These are phyloP conservation scores for Tenebrio molitor DNA, from an alignment of 1,140 invertebrate genomes.

Conservation along the genomic window DNA sequence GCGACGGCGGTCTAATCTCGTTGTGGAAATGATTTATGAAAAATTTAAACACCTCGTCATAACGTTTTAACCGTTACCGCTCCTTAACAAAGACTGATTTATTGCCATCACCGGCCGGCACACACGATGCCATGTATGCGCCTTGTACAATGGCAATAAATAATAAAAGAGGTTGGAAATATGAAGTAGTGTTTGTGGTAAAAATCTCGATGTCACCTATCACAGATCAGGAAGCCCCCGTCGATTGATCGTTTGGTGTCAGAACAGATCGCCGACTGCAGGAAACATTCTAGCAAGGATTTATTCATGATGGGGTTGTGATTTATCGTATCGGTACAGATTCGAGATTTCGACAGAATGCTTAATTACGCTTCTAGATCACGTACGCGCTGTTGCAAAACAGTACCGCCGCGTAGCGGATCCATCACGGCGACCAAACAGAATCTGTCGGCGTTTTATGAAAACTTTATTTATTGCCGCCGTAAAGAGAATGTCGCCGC, in stretches of 20 bases:
- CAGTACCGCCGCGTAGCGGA: background rate
- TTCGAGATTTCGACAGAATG: slow-evolving; percentile 4
- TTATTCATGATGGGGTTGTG: slow-evolving; percentile 17
- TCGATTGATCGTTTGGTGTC: background rate
- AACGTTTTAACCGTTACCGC: slow-evolving; percentile 36
- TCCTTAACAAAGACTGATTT: slow-evolving; percentile 40
- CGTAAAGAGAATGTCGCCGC: slow-evolving; percentile 24
- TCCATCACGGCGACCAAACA: slow-evolving; percentile 7
- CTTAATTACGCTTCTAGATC: slow-evolving; percentile 18
- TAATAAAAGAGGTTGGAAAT: slow-evolving; percentile 24
- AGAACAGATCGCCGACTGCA: too few relatives aligned
- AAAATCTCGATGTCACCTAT: slow-evolving; percentile 18
- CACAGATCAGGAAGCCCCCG: slow-evolving; percentile 10
- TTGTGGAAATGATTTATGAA: slow-evolving; percentile 26
- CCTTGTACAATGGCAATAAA: slow-evolving; percentile 16
- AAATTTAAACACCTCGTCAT: slow-evolving; percentile 40
- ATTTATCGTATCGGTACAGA: slow-evolving; percentile 8
- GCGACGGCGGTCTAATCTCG: slow-evolving; percentile 3
- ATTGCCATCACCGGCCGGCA: slow-evolving; percentile 27
- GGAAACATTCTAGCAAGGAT: slow-evolving; percentile 18
- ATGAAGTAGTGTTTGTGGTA: slow-evolving; percentile 9
- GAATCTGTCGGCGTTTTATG: slow-evolving; percentile 17
- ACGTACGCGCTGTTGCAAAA: slow-evolving; percentile 3
- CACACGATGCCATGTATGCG: slow-evolving; percentile 24
- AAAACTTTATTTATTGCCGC: slow-evolving; percentile 26